Conservation (phyloP, 2,888 invertebrate genomes). For the Nowickia ferox region DNA sequence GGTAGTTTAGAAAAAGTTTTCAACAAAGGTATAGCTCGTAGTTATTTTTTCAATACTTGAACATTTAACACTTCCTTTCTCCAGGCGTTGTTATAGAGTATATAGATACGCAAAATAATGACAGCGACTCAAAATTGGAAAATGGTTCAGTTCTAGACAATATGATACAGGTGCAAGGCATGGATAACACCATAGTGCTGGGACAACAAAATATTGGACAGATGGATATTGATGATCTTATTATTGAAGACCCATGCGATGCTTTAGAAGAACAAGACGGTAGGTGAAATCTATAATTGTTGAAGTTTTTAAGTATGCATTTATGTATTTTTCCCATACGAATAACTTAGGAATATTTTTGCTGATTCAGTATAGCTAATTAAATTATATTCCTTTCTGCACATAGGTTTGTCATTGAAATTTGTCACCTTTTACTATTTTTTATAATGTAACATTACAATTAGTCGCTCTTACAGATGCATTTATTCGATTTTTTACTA, state of each 20-base stretch:
- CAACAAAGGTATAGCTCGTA: conserved; percentile 71
- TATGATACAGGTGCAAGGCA: conserved; percentile 66
- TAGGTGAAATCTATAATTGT: conserved; percentile 27
- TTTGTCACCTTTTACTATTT: too few relatives aligned
- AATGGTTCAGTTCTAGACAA: conserved; percentile 69
- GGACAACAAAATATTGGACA: conserved; percentile 40
- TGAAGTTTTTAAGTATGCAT: too few relatives aligned
- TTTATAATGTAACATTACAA: too few relatives aligned
- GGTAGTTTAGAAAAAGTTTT: conserved; percentile 78
- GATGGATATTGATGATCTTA: conserved; percentile 78
- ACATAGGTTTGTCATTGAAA: too few relatives aligned
- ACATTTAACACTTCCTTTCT: not conserved
- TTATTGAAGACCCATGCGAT: conserved; percentile 74
- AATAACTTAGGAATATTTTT: too few relatives aligned
- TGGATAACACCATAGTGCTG: conserved; percentile 37
- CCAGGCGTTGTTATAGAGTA: conserved; percentile 79
- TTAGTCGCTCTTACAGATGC: too few relatives aligned
- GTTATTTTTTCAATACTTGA: not conserved
- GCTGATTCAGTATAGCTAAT: too few relatives aligned
- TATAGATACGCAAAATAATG: conserved; percentile 75
- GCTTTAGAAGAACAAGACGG: conserved; percentile 48
- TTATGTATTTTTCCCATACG: too few relatives aligned
- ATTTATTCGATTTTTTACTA: too few relatives aligned
- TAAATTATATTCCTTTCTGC: too few relatives aligned
- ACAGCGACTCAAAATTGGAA: conserved; percentile 57